Evolutionary conservation across 2,888 invertebrate species (phyloP).

Genomic region (Calephelis perditalis): DNA sequence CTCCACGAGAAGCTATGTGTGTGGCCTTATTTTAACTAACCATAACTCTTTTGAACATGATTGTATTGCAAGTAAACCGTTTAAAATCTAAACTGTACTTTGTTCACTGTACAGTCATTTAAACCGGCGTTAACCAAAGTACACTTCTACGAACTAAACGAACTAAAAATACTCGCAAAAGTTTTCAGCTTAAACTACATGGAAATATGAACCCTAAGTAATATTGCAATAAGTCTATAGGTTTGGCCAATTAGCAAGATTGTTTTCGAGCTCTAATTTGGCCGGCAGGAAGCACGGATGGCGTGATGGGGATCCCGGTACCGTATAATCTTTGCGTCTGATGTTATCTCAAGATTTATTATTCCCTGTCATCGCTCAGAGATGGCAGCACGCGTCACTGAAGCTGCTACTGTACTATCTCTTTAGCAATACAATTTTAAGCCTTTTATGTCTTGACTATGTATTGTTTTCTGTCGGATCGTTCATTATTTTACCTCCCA

Average conservation of each 20-base stretch:
- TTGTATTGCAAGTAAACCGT: conserved; percentile 48
- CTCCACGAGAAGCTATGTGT: conserved; percentile 2
- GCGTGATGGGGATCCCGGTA: conserved; percentile 65
- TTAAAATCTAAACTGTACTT: conserved; percentile 51
- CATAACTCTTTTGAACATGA: conserved; percentile 1
- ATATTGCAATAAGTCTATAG: conserved; percentile 33
- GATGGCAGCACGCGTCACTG: conserved; percentile 73
- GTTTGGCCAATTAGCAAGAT: conserved; percentile 37
- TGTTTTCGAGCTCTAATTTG: conserved; percentile 69
- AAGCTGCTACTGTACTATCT: conserved; percentile 55
- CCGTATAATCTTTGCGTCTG: conserved; percentile 75
- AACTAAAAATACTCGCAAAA: conserved; percentile 67
- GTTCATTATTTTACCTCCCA: conserved; percentile 24
- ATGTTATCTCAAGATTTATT: conserved; percentile 77
- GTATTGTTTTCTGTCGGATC: conserved; percentile 16
- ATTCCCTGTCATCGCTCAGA: conserved; percentile 70
- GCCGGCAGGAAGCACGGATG: conserved; percentile 74
- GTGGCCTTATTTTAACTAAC: conserved; percentile 8
- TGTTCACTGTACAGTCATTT: conserved; percentile 54
- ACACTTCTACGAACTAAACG: conserved; percentile 54
- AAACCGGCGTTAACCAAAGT: conserved; percentile 54
- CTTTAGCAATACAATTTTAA: conserved; percentile 35
- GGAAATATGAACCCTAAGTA: conserved; percentile 37
- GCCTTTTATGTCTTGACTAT: conserved; percentile 34
- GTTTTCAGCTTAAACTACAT: conserved; percentile 21